Base-by-base conservation (phyloP, 2,888 invertebrate genomes). In the Ectemnius cavifrons region DNA sequence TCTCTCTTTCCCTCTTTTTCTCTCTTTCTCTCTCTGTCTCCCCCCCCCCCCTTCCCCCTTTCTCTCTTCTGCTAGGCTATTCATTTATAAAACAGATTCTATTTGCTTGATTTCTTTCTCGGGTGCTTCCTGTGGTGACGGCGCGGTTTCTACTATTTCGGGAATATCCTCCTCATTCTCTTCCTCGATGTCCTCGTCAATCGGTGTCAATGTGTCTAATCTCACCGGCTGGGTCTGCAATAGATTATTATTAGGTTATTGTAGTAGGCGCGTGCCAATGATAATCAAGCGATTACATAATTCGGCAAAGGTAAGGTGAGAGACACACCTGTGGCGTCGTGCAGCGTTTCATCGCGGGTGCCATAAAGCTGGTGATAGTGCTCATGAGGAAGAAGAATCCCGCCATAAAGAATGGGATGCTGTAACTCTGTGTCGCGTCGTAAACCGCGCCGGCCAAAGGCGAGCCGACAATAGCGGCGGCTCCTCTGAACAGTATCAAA, bases 401-500 rank as follows among this genome's bases (percentile, higher is more conserved):
- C 2, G 98, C 98, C 93, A 98, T 96, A 88, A 94, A 97, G 92
- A 99, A 99, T 13, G 98, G 96, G 49, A 96, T 94, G 88, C 95
- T 95, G 90, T 98, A 99, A 78, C 95, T 95, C 78, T 94, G 90
- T 0, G 98, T 98, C 1, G 95, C 93, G 91, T 99, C 98, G 89
- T 96, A 98, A 27, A 99, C 95, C 27, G 96, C 95, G 78, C 99
- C 99, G 83, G 96, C 95, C 81, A 96, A 91, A 0, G 96, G 96
- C 1, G 96, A 95, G 20, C 96, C 97, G 85, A 98, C 92, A 65
- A 98, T 96, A 18, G 98, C 97, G 4, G 99, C 98, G 52, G 96
- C 95, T 63, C 99, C 99, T 89, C 99, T 95, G 93, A 98, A 98
- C 83, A 99, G 92, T 86, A 99, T 98, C 69, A 99, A 93, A 78